These are phyloP conservation scores for Clivina fossor DNA, from an alignment of 2,888 invertebrate species.

Conservation along the genomic window DNA sequence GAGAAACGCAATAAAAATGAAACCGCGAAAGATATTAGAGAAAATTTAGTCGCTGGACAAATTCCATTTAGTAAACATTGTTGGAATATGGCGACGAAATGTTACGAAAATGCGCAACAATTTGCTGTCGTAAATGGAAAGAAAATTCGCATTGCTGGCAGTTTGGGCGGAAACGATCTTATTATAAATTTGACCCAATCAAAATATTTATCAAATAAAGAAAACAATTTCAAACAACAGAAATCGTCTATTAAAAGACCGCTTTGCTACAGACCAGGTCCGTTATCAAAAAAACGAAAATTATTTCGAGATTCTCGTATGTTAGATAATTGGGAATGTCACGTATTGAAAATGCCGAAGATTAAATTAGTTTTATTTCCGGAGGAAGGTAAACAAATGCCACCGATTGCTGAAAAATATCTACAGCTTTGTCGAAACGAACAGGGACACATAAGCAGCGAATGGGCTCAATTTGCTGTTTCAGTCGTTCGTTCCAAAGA, in stretches of 20 bases:
- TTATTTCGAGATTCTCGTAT: conserved; percentile 55
- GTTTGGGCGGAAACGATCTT: conserved; percentile 33
- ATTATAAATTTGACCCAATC: no score
- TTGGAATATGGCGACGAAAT: conserved; percentile 45
- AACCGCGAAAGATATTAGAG: conserved; percentile 52
- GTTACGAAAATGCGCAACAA: conserved; percentile 27
- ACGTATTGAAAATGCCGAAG: conserved; percentile 57
- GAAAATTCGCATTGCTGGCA: conserved; percentile 37
- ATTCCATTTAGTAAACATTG: conserved; percentile 51
- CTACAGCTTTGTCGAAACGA: conserved; percentile 51
- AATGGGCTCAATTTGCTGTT: conserved; percentile 61
- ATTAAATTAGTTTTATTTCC: conserved; percentile 57
- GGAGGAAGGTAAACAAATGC: conserved; percentile 54
- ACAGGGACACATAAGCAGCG: conserved; percentile 53
- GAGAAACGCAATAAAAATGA: conserved; percentile 46
- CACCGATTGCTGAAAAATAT: conserved; percentile 53
- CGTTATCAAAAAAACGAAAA: conserved; percentile 56
- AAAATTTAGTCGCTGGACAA: conserved; percentile 49
- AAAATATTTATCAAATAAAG: no score
- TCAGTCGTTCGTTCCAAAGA: conserved; percentile 53
- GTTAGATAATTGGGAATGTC: conserved; percentile 54
- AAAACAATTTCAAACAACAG: no score
- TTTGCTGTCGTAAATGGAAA: conserved; percentile 31
- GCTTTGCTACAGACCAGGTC: conserved; percentile 60
- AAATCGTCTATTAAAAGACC: conserved; percentile 3